These are phyloP conservation scores for Folsomia candida DNA, from an alignment of 2,888 invertebrate genomes.

Conservation along the genomic window DNA sequence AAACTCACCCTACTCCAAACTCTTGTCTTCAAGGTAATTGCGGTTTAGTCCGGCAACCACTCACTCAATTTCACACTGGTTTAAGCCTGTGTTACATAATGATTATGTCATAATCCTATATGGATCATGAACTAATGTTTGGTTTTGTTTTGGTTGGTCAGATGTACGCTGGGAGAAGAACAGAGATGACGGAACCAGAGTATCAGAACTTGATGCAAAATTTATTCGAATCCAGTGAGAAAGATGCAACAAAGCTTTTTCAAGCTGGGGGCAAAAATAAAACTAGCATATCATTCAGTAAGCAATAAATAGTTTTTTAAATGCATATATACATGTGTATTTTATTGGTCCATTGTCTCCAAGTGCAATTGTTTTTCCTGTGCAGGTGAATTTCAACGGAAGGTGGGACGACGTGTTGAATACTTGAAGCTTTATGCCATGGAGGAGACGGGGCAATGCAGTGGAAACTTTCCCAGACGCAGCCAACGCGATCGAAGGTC, in stretches of 20 bases:
- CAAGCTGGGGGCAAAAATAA: not conserved
- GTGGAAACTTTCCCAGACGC: not conserved
- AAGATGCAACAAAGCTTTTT: not conserved
- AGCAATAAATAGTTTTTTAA: not conserved
- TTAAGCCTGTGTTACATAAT: too few relatives aligned
- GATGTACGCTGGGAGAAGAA: not conserved
- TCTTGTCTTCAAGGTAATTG: slow-evolving; percentile 12
- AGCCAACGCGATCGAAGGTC: slow-evolving; percentile 8
- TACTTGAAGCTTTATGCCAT: slow-evolving; percentile 13
- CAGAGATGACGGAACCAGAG: not conserved
- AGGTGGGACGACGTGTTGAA: slow-evolving; percentile 1
- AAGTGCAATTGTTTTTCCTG: not conserved
- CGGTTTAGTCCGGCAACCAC: not conserved
- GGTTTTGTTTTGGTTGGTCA: not conserved
- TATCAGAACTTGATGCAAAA: not conserved
- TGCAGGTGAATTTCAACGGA: slow-evolving; percentile 7
- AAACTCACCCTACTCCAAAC: not conserved
- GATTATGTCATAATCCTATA: too few relatives aligned
- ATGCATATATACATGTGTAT: not conserved
- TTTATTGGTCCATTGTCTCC: too few relatives aligned
- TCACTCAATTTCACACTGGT: not conserved
- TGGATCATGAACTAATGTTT: not conserved
- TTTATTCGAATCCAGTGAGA: slow-evolving; percentile 5
- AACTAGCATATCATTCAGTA: not conserved
- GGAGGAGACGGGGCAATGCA: slow-evolving; percentile 7